phyloP scores from a whole-genome alignment of 2,113 vertebrate genomes.

The Cyanocitta stelleri region DNA sequence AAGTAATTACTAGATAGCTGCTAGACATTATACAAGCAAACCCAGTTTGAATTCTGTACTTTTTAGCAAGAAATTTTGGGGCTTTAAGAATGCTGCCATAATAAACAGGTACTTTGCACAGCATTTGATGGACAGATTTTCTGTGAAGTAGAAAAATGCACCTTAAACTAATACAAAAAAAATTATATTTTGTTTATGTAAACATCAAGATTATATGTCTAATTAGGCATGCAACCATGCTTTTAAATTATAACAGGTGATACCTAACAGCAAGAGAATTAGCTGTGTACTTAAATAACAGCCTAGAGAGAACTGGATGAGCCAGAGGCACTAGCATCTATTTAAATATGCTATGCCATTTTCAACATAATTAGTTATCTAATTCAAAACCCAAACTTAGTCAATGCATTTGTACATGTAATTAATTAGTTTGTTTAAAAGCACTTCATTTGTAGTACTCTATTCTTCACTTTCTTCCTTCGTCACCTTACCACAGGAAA shows the following conservation, averaged over 20 bases:
- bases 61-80: not conserved
- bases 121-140: not conserved
- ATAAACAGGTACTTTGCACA: not conserved
- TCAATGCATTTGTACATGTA: conserved; percentile 7
- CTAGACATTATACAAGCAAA: not conserved
- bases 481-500: not conserved
- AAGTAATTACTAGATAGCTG: not conserved
- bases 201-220: not conserved
- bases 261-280: not conserved
- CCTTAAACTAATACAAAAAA: not conserved
- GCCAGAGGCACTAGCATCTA: not conserved
- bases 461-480: conserved; percentile 15
- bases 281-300: not conserved
- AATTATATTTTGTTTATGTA: not conserved
- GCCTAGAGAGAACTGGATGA: conserved; percentile 2
- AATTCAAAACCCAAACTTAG: conserved; percentile 47
- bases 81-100: not conserved
- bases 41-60: not conserved
- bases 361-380: conserved; percentile 62
- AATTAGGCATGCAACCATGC: not conserved
- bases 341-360: conserved; percentile 50
- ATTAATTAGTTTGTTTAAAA: conserved; percentile 59
- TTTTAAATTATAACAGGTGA: conserved; percentile 23
- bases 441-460: conserved; percentile 7
- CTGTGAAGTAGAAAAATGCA: not conserved